These are phyloP conservation scores for Drosophila tanythrix DNA, from an alignment of 2,888 invertebrate genomes.

Conservation along the genomic window DNA sequence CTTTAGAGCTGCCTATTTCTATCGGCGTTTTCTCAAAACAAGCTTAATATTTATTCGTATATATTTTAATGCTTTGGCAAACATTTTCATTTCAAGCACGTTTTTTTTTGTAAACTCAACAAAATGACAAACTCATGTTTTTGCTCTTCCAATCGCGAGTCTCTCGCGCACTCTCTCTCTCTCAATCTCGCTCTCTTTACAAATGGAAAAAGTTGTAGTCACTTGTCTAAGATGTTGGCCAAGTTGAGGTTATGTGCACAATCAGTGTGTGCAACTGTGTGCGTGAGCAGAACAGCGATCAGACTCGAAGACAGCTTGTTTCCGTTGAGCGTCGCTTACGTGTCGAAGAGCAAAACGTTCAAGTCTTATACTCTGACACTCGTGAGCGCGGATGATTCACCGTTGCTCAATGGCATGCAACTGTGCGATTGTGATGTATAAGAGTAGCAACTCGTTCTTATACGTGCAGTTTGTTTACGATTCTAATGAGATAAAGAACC, in stretches of 20 bases:
- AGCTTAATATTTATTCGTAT: background rate
- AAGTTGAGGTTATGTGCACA: slow-evolving; percentile 65
- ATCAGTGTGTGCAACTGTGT: slow-evolving; percentile 8
- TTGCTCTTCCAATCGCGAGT: background rate
- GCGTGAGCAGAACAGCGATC: slow-evolving; percentile 19
- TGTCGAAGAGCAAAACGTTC: slow-evolving; percentile 13
- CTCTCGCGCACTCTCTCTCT: background rate
- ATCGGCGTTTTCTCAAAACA: background rate
- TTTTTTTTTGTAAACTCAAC: background rate
- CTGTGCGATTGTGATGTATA: background rate
- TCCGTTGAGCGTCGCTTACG: slow-evolving; percentile 16
- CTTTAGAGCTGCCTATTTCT: background rate
- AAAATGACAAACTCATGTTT: background rate
- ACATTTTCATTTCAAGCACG: background rate
- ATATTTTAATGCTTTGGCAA: background rate
- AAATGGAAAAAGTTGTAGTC: background rate
- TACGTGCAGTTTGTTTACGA: slow-evolving; percentile 6
- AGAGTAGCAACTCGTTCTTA: slow-evolving; percentile 20
- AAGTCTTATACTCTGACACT: slow-evolving; percentile 23
- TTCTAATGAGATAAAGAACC: background rate
- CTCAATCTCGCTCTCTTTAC: background rate
- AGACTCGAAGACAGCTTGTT: slow-evolving; percentile 4
- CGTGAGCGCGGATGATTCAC: slow-evolving; percentile 23
- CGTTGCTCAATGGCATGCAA: background rate
- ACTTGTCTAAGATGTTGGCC: slow-evolving; percentile 29